Base-by-base conservation (phyloP, 1,140 invertebrate genomes). In the Drosophila aff. region DNA sequence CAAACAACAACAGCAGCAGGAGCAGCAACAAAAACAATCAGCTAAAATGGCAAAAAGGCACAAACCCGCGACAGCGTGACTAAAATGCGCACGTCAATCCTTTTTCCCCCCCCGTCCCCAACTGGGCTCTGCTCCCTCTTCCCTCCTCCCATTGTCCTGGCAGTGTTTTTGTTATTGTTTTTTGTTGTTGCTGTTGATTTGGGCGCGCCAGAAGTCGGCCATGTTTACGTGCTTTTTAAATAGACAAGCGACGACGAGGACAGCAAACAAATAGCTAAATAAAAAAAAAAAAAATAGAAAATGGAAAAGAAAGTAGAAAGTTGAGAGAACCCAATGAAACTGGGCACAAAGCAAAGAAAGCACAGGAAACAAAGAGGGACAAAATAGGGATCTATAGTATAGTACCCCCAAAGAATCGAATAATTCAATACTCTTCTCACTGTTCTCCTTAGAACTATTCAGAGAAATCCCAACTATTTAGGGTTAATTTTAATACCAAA, bases 41-140 rank as follows among this genome's bases (percentile, higher is more conserved):
- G 81, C 81, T 84, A 84, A 84, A 84, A 84, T 84, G 81, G 77
- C 81, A 84, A 84, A 84, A 76, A 75, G 81, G 75, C 61, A 79
- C 69, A 52, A 76, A 69, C 66, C 74, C 73, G 82, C 67, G 82
- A 84, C 77, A 76, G 81, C 81, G 81, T 84, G 81, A 81, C 81
- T 84, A 81, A 84, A 84, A 84, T 76, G 81, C 81, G 63, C 81
- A 82, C 77, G 81, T 84, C 81, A 84, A 84, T 84, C 81, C 81
- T 84, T 84, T 84, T 83, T 75, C 23, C 28, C n/a, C 28, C n/a
- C 40, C 2, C 11, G 3, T 9, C 41, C 18, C 18, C 18, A 16
- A 8, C 38, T 8, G 6, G 38, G 16, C 15, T 40, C 38, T n/a
- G n/a, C 40, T n/a, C 16, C 6, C 16, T n/a, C 8, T 9, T 13